phyloP scores from a whole-genome alignment of 2,797 vertebrate genomes.

The Hipposideros larvatus region DNA sequence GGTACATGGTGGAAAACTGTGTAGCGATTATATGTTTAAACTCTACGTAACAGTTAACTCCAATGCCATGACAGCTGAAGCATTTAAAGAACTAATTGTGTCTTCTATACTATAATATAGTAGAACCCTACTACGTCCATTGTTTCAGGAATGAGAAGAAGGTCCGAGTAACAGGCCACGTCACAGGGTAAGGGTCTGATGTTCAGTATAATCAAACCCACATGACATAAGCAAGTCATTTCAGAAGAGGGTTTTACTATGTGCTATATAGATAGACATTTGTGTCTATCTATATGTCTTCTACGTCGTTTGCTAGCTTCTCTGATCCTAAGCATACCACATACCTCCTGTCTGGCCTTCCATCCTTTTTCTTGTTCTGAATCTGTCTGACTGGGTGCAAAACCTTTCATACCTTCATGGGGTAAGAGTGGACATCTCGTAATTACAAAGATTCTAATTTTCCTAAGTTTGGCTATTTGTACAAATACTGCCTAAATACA shows the following conservation, averaged over 20 bases:
- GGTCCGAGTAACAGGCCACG: rapidly evolving
- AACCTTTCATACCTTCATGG: not conserved
- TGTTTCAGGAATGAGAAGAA: not conserved
- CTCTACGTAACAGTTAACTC: not conserved
- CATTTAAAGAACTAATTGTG: not conserved
- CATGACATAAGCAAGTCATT: not conserved
- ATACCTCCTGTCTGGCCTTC: not conserved
- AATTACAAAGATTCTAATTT: not conserved
- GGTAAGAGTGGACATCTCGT: not conserved
- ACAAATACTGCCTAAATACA: not conserved
- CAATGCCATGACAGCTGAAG: not conserved
- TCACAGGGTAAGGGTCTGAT: not conserved
- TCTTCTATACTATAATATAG: not conserved
- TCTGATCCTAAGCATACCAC: too few species aligned
- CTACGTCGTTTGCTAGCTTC: not conserved
- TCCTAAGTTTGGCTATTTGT: not conserved
- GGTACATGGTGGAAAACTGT: not conserved
- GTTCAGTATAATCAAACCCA: not conserved
- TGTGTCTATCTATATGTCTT: not conserved
- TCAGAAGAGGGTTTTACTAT: not conserved
- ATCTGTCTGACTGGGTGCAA: not conserved
- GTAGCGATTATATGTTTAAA: not conserved
- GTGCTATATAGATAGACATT: not conserved
- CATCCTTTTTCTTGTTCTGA: not conserved
- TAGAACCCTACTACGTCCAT: not conserved